These are phyloP conservation scores for Spea hammondii DNA, from an alignment of 2,797 vertebrate species.

Conservation along the genomic window DNA sequence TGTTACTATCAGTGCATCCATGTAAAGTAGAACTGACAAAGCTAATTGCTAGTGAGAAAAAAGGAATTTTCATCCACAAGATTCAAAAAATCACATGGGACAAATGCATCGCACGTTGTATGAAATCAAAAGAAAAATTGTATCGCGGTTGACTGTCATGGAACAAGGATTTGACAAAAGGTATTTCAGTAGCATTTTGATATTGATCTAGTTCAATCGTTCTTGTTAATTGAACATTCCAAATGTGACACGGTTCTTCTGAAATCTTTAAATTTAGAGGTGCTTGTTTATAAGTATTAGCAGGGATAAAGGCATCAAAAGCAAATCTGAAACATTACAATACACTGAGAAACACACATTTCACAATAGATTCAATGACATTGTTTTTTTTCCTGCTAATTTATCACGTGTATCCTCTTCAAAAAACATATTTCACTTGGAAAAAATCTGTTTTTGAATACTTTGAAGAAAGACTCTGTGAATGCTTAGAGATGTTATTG, in stretches of 20 bases:
- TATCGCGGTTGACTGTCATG: conserved; percentile 45
- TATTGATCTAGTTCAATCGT: conserved; percentile 26
- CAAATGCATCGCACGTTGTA: conserved; percentile 59
- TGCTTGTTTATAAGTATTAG: conserved; percentile 21
- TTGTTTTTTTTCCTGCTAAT: conserved; percentile 10
- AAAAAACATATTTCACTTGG: background rate
- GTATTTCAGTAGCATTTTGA: conserved; percentile 52
- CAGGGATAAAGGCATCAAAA: conserved; percentile 23
- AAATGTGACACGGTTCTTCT: conserved; percentile 12
- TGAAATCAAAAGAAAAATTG: conserved; percentile 54
- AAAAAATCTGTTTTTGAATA: too few species aligned
- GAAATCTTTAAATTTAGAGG: conserved; percentile 26
- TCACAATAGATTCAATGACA: conserved; percentile 1
- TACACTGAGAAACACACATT: conserved; percentile 4
- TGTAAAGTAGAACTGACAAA: conserved; percentile 68
- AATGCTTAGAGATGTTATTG: conserved; percentile 8
- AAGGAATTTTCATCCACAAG: conserved; percentile 64
- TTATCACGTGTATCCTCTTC: background rate
- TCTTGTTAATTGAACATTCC: conserved; percentile 35
- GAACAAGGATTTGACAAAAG: conserved; percentile 80
- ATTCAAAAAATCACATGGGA: conserved; percentile 65
- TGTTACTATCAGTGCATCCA: conserved; percentile 75
- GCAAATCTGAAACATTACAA: conserved; percentile 10
- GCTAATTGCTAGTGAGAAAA: conserved; percentile 72
- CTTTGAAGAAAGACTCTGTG: background rate